Evolutionary conservation across 30 jellyfish, hydroid and myxozoan genomes (phyloP).

Genomic region (Cassiopea andromeda): DNA sequence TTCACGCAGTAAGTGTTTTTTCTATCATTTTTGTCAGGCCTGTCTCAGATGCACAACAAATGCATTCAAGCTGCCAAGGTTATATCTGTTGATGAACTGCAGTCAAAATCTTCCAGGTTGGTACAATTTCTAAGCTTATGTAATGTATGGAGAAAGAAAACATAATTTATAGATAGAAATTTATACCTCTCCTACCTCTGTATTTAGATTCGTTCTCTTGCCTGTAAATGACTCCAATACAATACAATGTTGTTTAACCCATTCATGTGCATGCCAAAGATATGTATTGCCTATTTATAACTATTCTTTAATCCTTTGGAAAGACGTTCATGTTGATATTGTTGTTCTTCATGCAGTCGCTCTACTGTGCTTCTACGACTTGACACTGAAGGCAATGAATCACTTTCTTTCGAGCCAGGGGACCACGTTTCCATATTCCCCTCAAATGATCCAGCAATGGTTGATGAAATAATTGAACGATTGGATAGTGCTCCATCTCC

Average conservation of each 20-base stretch:
- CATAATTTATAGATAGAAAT: too few relatives aligned
- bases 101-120: constrained; percentile 18
- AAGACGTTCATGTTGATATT: background rate
- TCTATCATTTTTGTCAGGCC: background rate
- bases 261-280: too few relatives aligned
- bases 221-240: too few relatives aligned
- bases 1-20: background rate
- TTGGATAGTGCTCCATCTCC: constrained; percentile 42
- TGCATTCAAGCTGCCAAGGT: background rate
- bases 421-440: constrained; percentile 70
- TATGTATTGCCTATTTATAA: too few relatives aligned
- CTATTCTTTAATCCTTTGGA: too few relatives aligned
- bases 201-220: too few relatives aligned
- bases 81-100: constrained; percentile 24
- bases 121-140: background rate
- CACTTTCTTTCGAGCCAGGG: constrained; percentile 59
- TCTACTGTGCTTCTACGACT: constrained; percentile 65
- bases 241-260: too few relatives aligned
- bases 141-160: too few relatives aligned
- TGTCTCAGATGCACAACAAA: constrained; percentile 1
- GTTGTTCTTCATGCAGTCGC: constrained; percentile 35
- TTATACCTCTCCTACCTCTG: too few relatives aligned
- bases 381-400: constrained; percentile 6
- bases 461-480: constrained; percentile 39
- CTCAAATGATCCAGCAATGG: constrained; percentile 57